Evolutionary conservation across 2,113 vertebrate species (phyloP), one percentile per base, ranked within the genome.

Genomic region (Colinus virginianus): DNA sequence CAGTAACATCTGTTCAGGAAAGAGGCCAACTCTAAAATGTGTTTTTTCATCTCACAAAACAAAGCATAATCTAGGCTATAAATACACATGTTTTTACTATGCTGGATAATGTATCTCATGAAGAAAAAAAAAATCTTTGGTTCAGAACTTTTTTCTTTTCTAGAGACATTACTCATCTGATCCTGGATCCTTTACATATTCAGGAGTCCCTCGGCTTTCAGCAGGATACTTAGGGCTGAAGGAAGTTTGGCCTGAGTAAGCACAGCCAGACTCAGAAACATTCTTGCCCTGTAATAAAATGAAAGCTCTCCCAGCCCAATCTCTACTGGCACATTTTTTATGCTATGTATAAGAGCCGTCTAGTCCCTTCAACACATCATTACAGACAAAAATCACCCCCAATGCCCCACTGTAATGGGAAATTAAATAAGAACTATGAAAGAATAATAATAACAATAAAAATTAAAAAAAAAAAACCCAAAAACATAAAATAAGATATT

Each of bases 1-100:
- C 95, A 96, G 76, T 91, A 96, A 96, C 95, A 94, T 95, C 94
- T 96, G 93, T 86, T 95, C 87, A 91, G 96, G 94, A 95, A 94
- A 91, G 79, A 48, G 66, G 91, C 96, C 96, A 96, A 90, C n/a
- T 93, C 88, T 62, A 93, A 95, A 96, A 95, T 72, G 90, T 92
- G 79, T 43, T 94, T 96, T 95, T 95, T 95, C 91, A 81, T 94
- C 85, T 64, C 58, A 88, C 85, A 91, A 94, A 96, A 94, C 93
- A 95, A 94, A 96, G 72, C 5, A 2, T 92, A 94, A 96, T 94
- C 93, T 96, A 86, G 87, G 90, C 95, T 95, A 94, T 96, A 96
- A 96, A 96, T 95, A 95, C 43, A 90, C 61, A 34, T 81, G 69
- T 20, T 95, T 95, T 96, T 91, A 90, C 51, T 86, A 22, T 43